Percentiles rank a stretch among this genome's conserved stretches.
These are phyloP conservation scores for Halichoeres trimaculatus DNA, from an alignment of 2,113 vertebrate genomes.

Conservation along the genomic window DNA sequence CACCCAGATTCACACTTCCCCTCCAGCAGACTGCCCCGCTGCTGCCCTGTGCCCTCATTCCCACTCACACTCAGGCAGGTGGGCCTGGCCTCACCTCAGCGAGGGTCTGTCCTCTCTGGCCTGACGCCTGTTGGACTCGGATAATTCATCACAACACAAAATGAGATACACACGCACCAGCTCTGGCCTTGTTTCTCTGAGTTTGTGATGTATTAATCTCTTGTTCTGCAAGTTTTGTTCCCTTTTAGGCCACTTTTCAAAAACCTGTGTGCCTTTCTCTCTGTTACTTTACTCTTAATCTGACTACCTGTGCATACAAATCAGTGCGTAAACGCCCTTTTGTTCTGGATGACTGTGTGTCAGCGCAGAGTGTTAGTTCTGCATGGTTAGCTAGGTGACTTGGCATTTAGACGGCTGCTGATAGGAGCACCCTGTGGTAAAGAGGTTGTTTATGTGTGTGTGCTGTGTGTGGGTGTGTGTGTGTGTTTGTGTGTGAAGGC, in stretches of 20 bases:
- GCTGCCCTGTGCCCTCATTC: conserved; percentile 31
- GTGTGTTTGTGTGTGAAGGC: conserved; percentile 12
- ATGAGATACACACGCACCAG: neutral
- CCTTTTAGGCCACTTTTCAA: neutral
- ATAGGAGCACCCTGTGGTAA: conserved; percentile 37
- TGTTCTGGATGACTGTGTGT: conserved; percentile 35
- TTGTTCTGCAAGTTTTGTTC: neutral
- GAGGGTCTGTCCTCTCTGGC: conserved; percentile 22
- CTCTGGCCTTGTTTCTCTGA: neutral
- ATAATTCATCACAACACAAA: conserved; percentile 24
- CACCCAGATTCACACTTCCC: conserved; percentile 19
- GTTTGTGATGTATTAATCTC: neutral
- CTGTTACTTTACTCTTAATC: conserved; percentile 26
- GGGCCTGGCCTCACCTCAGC: conserved; percentile 19
- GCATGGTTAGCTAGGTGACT: conserved; percentile 67
- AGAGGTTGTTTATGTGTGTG: conserved; percentile 14
- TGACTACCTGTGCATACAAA: conserved; percentile 20
- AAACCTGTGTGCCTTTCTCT: neutral
- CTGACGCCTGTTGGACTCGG: conserved; percentile 22
- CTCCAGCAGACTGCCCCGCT: conserved; percentile 23
- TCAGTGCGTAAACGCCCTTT: conserved; percentile 40
- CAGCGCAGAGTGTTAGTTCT: conserved; percentile 57
- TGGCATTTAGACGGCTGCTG: conserved; percentile 64
- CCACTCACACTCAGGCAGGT: conserved; percentile 33
- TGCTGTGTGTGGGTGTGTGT: conserved; percentile 17